phyloP scores from a whole-genome alignment of 2,888 invertebrate genomes.

The Hirtodrosophila confusa region DNA sequence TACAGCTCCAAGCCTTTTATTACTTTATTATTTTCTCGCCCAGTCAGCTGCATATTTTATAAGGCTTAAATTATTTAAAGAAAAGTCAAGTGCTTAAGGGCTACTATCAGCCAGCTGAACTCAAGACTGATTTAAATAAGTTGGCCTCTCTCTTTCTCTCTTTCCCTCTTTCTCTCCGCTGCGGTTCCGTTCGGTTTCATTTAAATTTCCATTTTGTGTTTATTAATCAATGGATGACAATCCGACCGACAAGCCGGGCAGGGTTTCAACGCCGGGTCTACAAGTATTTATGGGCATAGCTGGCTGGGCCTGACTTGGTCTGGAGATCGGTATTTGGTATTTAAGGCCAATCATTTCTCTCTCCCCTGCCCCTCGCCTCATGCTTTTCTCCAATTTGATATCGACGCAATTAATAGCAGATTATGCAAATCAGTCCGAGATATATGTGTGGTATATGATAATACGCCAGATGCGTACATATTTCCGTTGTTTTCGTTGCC shows the following conservation, averaged over 20 bases:
- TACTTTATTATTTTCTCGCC: too few species aligned
- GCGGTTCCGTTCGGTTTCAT: slow-evolving; percentile 36
- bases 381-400: slow-evolving; percentile 58
- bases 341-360: slow-evolving; percentile 60
- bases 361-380: slow-evolving; percentile 12
- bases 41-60: background rate
- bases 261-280: slow-evolving; percentile 19
- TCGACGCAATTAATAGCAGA: slow-evolving; percentile 80
- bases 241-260: slow-evolving; percentile 45
- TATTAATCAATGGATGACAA: slow-evolving; percentile 73
- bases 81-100: slow-evolving; percentile 9
- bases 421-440: slow-evolving; percentile 76
- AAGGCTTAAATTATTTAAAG: too few species aligned
- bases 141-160: background rate
- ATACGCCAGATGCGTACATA: slow-evolving; percentile 20
- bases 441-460: slow-evolving; percentile 47
- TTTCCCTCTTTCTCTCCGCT: slow-evolving; percentile 3
- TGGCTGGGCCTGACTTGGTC: background rate
- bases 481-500: slow-evolving; percentile 46
- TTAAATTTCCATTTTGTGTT: slow-evolving; percentile 75
- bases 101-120: slow-evolving; percentile 17
- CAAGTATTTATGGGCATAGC: slow-evolving; percentile 38
- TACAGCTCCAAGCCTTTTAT: too few species aligned
- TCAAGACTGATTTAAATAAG: slow-evolving; percentile 56
- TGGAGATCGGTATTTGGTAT: slow-evolving; percentile 49